phyloP scores from a whole-genome alignment of 1,140 invertebrate genomes.

The Dreissena polymorpha region DNA sequence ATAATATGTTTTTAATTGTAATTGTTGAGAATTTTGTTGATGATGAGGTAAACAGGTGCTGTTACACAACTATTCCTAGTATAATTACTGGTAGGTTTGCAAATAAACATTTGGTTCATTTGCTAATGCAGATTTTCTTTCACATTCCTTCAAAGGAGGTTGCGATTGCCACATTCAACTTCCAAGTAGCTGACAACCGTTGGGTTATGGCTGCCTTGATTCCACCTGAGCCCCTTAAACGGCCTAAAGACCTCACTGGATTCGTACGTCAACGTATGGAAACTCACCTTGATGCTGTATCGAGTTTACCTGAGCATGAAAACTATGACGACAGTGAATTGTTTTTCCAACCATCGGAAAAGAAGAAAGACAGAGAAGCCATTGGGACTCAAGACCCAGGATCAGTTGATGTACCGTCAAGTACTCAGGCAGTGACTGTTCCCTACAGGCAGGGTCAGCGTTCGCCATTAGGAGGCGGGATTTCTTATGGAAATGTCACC shows the following conservation, averaged over 20 bases:
- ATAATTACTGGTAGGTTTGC: too few relatives aligned
- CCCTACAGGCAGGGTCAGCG: not conserved
- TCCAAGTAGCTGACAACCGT: slow-evolving; percentile 31
- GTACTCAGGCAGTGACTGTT: not conserved
- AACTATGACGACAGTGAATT: not conserved
- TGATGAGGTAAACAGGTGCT: too few relatives aligned
- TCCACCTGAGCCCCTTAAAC: slow-evolving; percentile 2
- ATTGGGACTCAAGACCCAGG: not conserved
- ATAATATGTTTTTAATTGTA: too few relatives aligned
- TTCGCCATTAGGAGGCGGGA: not conserved
- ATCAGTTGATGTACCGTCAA: not conserved
- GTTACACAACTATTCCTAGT: too few relatives aligned
- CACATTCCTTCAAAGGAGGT: slow-evolving; percentile 7
- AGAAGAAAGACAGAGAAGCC: not conserved
- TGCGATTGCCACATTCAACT: slow-evolving; percentile 33
- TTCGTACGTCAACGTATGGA: not conserved
- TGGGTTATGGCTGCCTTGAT: slow-evolving; percentile 35
- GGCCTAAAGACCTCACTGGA: not conserved
- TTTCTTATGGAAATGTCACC: not conserved
- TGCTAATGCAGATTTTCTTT: too few relatives aligned
- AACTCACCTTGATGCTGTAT: not conserved
- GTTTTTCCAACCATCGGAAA: not conserved
- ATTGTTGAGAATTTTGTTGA: too few relatives aligned
- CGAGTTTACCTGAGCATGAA: not conserved
- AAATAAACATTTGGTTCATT: too few relatives aligned